Base-by-base conservation (phyloP, 92 coral and sea anemone species). In the Epizoanthus scotinus region DNA sequence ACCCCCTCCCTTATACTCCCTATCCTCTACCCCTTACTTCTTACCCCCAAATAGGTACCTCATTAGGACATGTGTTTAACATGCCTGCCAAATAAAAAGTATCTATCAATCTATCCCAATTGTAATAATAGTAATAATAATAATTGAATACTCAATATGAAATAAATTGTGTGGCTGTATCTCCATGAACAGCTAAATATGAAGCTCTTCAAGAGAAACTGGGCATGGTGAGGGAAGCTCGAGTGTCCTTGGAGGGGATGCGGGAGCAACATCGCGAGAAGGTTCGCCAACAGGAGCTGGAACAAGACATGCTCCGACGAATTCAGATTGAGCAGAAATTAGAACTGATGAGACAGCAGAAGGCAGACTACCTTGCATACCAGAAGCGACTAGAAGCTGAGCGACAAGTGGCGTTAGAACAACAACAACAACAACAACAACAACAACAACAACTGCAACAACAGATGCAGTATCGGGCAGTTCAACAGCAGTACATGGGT, bases 281-380 rank as follows among this genome's bases (percentile, higher is more conserved):
- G 82, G 90, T 93, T 3, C 91, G 91, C 19, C 99, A 95, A 57
- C 99, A 95, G 49, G 99, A 95, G 71, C 96, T 95, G 75, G 99
- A 95, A 70, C 99, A 95, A 77, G 98, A 95, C 83, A 95, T 93
- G 98, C 82, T 95, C 36, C 61, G 99, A 42, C 98, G 99, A 34
- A 93, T 95, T 93, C 99, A 95, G 83, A 95, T 95, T 47, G 99
- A 93, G 79, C 95, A 95, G 84, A 95, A 95, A 64, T 89, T 95
- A 38, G 99, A 95, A 67, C 87, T 95, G 57, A 88, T 95, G 94
- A 86, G 99, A 42, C 99, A 95, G 71, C 99, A 95, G 85, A 95
- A 93, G 58, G 98, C 97, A 3, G 99, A 95, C 62, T 95, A 95
- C 77, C 67, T 95, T 73, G 91, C 94, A 10, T 95, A 93, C 73